Base-by-base conservation (phyloP, 2,888 invertebrate species). In the Dusona sp. region DNA sequence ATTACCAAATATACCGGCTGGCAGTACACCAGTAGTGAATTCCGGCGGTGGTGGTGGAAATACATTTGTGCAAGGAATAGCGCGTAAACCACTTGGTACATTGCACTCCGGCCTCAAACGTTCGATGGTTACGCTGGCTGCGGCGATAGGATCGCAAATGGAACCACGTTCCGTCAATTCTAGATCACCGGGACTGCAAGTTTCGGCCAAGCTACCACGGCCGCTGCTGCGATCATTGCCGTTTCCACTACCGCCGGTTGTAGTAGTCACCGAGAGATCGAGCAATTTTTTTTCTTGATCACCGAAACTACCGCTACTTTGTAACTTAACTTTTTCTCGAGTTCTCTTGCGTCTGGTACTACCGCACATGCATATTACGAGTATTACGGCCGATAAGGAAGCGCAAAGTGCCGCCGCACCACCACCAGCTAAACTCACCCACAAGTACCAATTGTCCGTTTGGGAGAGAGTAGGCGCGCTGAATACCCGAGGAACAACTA, bases 211-310 rank as follows among this genome's bases (percentile, higher is more conserved):
- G 68, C 92, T 93, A 3, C 90, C 90, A 25, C 91, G 89, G 22
- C 91, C 90, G 85, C 92, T 91, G 74, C 88, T 89, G n/a, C 91
- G 90, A 54, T 92, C 92, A 85, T 91, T 91, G 83, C 92, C 87
- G 85, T 90, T 90, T 25, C 89, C 90, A 92, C 96, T 97, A 83
- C 95, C 95, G 89, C 87, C 90, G 48, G 91, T 96, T 0, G 96
- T 96, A 8, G 97, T 97, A 19, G 97, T 96, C 54, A 97, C 96
- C 89, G 98, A 98, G 25, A 97, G 96, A 90, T 98, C 98, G 87
- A 98, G 95, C 83, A 98, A 95, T 92, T 98, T 97, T 94, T 98
- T 98, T 92, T 98, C 98, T 95, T 98, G 98, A 91, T 98, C 98
- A 72, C 97, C 97, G 92, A 97, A 97, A 92, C 97, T 98, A 1